phyloP scores from a whole-genome alignment of 1,140 invertebrate species.

The Eufriesea mexicana region DNA sequence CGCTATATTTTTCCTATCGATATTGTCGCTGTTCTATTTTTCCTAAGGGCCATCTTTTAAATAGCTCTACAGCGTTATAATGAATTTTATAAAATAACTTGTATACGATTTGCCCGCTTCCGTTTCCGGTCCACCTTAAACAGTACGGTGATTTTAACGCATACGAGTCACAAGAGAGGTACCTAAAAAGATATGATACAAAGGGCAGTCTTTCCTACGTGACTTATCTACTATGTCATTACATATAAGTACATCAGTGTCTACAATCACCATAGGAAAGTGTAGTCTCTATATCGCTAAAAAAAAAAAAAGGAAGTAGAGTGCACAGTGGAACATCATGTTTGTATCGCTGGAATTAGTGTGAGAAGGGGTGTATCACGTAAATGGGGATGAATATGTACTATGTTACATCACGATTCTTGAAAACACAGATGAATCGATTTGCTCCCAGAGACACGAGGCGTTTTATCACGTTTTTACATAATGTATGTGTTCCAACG shows the following conservation, averaged over 20 bases:
- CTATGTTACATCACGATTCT: slow-evolving; percentile 29
- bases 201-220: slow-evolving; percentile 47
- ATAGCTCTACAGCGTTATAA: too few species aligned
- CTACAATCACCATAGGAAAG: slow-evolving; percentile 50
- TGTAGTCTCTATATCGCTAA: slow-evolving; percentile 41
- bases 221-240: slow-evolving; percentile 48
- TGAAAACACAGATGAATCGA: background rate
- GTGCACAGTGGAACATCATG: slow-evolving; percentile 43
- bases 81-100: too few species aligned
- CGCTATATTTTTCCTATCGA: background rate
- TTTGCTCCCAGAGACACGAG: background rate
- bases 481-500: background rate
- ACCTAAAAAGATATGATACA: slow-evolving; percentile 51
- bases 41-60: background rate
- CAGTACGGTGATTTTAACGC: slow-evolving; percentile 46
- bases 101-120: slow-evolving; percentile 27
- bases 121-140: slow-evolving; percentile 45
- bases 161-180: slow-evolving; percentile 33
- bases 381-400: slow-evolving; percentile 24
- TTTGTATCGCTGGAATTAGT: slow-evolving; percentile 43
- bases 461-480: background rate
- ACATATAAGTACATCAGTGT: slow-evolving; percentile 52
- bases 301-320: slow-evolving; percentile 22
- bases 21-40: background rate
- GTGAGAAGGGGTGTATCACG: slow-evolving; percentile 10